These are phyloP conservation scores for Pseudoips prasinana DNA, from an alignment of 2,888 invertebrate genomes.

Conservation along the genomic window DNA sequence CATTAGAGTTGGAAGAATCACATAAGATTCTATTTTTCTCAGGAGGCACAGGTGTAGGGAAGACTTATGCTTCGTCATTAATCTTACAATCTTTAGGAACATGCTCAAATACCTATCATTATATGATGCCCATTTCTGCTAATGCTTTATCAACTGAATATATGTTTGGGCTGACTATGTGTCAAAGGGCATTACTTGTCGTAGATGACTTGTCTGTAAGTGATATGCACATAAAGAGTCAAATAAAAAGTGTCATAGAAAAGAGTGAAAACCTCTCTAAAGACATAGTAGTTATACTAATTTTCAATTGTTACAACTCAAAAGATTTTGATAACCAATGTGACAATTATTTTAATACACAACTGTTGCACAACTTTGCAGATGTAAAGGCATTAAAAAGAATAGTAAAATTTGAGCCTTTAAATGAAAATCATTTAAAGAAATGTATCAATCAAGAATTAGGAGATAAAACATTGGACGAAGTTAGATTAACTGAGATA, in stretches of 20 bases:
- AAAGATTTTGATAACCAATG: slow-evolving; percentile 45
- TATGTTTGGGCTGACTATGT: slow-evolving; percentile 58
- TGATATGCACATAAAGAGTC: slow-evolving; percentile 43
- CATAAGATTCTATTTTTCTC: slow-evolving; percentile 61
- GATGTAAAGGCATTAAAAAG: slow-evolving; percentile 45
- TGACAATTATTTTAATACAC: slow-evolving; percentile 40
- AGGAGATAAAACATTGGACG: slow-evolving; percentile 29
- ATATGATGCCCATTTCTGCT: slow-evolving; percentile 63
- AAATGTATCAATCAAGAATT: slow-evolving; percentile 62
- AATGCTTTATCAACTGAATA: slow-evolving; percentile 53
- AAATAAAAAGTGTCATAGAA: slow-evolving; percentile 45
- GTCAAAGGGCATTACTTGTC: slow-evolving; percentile 55
- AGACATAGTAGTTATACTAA: slow-evolving; percentile 57
- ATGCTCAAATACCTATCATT: slow-evolving; percentile 66
- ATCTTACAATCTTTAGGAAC: slow-evolving; percentile 49
- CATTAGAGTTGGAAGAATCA: slow-evolving; percentile 39
- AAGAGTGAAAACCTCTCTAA: slow-evolving; percentile 55
- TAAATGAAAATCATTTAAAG: slow-evolving; percentile 50
- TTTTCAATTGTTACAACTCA: slow-evolving; percentile 59
- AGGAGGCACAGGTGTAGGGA: slow-evolving; percentile 75
- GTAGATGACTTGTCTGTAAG: slow-evolving; percentile 58
- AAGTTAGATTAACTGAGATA: slow-evolving; percentile 42
- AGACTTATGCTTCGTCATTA: slow-evolving; percentile 60
- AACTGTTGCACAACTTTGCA: slow-evolving; percentile 42
- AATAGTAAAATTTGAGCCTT: slow-evolving; percentile 54